Conservation (phyloP, 2,113 vertebrate species). For the Hippocampus guttulatus region DNA sequence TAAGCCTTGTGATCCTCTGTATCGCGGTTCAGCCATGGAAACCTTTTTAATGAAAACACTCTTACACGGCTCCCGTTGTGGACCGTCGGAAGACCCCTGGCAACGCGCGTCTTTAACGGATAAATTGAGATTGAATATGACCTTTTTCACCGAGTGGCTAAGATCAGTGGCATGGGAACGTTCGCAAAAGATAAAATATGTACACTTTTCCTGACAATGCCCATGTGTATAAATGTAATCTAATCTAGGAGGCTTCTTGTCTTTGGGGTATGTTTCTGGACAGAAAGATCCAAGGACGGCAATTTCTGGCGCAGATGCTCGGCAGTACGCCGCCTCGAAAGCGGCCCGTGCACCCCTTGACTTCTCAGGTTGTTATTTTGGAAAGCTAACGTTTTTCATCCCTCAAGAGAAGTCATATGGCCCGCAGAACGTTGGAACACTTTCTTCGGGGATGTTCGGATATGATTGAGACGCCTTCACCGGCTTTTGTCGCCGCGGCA, state of each 20-base stretch:
- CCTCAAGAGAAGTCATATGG: neutral
- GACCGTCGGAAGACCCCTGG: conserved; percentile 60
- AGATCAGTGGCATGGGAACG: conserved; percentile 70
- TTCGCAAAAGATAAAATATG: conserved; percentile 32
- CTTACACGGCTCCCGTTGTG: conserved; percentile 55
- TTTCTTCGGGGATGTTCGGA: neutral
- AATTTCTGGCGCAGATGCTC: neutral
- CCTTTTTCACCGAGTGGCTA: conserved; percentile 60
- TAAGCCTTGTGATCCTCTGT: conserved; percentile 73
- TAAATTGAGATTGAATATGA: conserved; percentile 72
- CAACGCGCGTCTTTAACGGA: conserved; percentile 69
- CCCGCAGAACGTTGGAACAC: neutral
- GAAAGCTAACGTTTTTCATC: neutral
- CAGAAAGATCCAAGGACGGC: neutral
- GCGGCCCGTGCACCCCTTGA: neutral
- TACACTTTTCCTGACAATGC: conserved; percentile 21
- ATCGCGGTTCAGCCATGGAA: conserved; percentile 64
- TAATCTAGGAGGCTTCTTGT: conserved; percentile 8
- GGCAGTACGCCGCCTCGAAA: neutral
- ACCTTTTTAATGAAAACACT: conserved; percentile 71
- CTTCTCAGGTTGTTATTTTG: neutral
- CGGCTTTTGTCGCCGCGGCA: conserved; percentile 4
- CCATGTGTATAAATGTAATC: conserved; percentile 24
- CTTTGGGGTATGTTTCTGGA: conserved; percentile 3
- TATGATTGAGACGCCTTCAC: conserved; percentile 3